Conservation (phyloP, 2,797 vertebrate species). For the Poliocrania exsul region DNA sequence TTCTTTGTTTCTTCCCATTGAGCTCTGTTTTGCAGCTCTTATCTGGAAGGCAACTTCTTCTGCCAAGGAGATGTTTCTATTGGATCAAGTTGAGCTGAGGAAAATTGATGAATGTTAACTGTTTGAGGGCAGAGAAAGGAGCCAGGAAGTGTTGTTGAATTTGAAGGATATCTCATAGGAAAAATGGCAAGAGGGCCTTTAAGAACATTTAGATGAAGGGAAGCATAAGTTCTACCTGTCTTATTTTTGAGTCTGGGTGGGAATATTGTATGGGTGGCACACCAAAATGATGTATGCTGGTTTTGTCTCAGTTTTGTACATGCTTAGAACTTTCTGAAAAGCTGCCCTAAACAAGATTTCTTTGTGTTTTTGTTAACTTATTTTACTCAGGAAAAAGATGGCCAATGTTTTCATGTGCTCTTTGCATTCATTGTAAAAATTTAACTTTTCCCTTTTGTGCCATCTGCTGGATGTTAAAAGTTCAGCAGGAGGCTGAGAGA, state of each 20-base stretch:
- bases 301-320: not conserved
- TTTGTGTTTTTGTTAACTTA: not conserved
- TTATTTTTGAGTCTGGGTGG: not conserved
- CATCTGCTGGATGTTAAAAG: slow-evolving; percentile 49
- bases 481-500: not conserved
- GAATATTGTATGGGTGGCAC: not conserved
- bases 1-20: not conserved
- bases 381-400: not conserved
- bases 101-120: not conserved
- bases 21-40: not conserved
- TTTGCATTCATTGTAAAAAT: not conserved
- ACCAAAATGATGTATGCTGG: not conserved
- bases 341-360: not conserved
- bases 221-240: not conserved
- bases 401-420: not conserved
- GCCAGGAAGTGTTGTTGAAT: not conserved
- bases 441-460: slow-evolving; percentile 30
- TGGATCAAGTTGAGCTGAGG: not conserved
- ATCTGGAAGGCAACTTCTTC: not conserved
- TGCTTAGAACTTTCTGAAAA: not conserved
- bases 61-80: not conserved
- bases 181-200: not conserved
- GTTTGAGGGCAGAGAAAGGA: not conserved
- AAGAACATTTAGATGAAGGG: not conserved
- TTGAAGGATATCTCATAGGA: not conserved